Evolutionary conservation across 2,888 invertebrate genomes (phyloP).

Genomic region (Chrysolina haemoptera): DNA sequence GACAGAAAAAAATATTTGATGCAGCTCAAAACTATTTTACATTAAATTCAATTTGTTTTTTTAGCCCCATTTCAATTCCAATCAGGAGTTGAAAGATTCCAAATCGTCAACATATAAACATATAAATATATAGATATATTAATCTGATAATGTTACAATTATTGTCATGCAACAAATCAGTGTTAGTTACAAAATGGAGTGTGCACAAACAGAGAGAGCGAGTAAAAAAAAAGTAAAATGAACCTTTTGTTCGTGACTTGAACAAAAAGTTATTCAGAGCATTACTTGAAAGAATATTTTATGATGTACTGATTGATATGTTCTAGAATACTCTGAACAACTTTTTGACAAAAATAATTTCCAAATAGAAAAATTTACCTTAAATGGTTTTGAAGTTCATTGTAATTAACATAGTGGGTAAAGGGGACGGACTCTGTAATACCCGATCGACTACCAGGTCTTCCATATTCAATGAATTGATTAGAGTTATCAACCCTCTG

Average conservation of each 20-base stretch:
- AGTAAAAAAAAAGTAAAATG: conserved; percentile 7
- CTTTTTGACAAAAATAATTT: neutral
- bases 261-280: conserved; percentile 36
- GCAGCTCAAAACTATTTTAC: no score
- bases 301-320: neutral
- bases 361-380: conserved; percentile 73
- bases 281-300: conserved; percentile 27
- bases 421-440: conserved; percentile 73
- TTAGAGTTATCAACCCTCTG: conserved; percentile 48
- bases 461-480: conserved; percentile 68
- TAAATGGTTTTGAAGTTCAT: conserved; percentile 87
- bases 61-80: no score
- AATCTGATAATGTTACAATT: neutral
- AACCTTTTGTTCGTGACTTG: conserved; percentile 5
- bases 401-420: conserved; percentile 87
- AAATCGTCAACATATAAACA: neutral
- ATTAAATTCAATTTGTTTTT: no score
- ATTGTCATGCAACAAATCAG: conserved; percentile 59
- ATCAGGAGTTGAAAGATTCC: neutral
- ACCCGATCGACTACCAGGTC: conserved; percentile 73
- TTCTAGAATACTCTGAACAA: neutral
- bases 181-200: conserved; percentile 65
- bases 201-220: conserved; percentile 57
- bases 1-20: no score
- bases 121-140: neutral